Evolutionary conservation across 2,113 vertebrate species (phyloP), one percentile per base, ranked within the genome.

Genomic region (Eudyptes chrysolophus): DNA sequence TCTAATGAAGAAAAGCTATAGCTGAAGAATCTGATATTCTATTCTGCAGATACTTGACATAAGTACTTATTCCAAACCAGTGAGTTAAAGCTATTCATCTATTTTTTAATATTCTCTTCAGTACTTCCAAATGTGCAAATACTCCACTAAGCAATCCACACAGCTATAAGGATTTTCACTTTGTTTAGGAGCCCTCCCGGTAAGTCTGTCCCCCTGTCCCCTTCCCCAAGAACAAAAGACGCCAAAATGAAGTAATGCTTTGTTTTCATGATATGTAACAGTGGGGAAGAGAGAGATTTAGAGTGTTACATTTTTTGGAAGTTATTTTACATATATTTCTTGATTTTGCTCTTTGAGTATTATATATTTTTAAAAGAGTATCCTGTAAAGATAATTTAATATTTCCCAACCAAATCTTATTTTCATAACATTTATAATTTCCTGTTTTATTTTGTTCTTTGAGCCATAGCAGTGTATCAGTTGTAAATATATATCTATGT

Each of bases 121-220:
- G 21, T n/a, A 54, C 12, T 62, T 92, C 38, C 32, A 75, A 79
- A 74, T 34, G 6, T 42, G 17, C 16, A 77, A 72, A 30, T 82
- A 68, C 7, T 71, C 25, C 62, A 11, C 34, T 74, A 84, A 82
- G 5, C 26, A 83, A 38, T 55, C 16, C 21, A 61, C 24, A 58
- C 7, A 55, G 11, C 4, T 62, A 34, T 79, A 54, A 85, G 14
- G 1, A 2, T 32, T 62, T 78, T 70, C 34, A 34, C 5, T 82
- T 90, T 62, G 6, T 66, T 90, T 51, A 54, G 15, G 11, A 88
- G 3, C 2, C 11, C 20, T 88, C 48, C 16, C 3, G 15, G 44
- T 4, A 77, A 29, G 7, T n/a, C 5, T 0, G 0, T 19, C n/a
- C 3, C 10, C 22, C 1, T 26, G 9, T 58, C 4, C 13, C 7